Conservation (phyloP, 2,113 vertebrate species). For the Origma solitaria region DNA sequence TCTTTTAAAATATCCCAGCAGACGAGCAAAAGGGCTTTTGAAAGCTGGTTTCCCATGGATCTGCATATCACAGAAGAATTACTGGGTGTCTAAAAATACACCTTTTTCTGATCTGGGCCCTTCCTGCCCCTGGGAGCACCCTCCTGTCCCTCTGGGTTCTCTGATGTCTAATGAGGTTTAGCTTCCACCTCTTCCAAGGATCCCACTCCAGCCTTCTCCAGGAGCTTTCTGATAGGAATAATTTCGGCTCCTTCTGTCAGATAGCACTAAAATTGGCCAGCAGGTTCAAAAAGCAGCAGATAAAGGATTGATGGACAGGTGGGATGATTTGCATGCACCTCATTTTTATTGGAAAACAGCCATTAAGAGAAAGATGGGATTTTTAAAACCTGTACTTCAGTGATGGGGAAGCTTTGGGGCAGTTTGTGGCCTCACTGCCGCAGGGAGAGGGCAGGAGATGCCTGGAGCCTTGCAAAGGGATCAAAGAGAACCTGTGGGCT, state of each 20-base stretch:
- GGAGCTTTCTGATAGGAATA: not conserved
- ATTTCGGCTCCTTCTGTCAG: not conserved
- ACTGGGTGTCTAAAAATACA: not conserved
- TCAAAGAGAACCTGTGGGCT: not conserved
- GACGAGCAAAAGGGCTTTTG: not conserved
- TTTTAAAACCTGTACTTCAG: not conserved
- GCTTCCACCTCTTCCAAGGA: not conserved
- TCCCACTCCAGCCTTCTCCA: not conserved
- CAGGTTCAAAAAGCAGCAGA: not conserved
- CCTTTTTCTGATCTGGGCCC: not conserved
- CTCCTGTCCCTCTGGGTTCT: not conserved
- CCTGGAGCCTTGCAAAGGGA: not conserved
- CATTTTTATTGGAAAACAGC: not conserved
- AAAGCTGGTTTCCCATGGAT: not conserved
- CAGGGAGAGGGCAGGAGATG: not conserved
- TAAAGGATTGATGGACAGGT: not conserved
- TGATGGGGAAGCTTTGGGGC: not conserved
- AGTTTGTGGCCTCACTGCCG: not conserved
- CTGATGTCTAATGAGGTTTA: constrained; percentile 43
- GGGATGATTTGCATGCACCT: not conserved
- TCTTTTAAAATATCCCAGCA: not conserved
- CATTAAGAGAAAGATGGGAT: not conserved
- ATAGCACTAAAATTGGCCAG: not conserved
- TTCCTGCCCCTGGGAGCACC: not conserved
- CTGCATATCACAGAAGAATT: not conserved